Evolutionary conservation across 2,113 vertebrate species (phyloP).

Genomic region (Xenopus tropicalis): DNA sequence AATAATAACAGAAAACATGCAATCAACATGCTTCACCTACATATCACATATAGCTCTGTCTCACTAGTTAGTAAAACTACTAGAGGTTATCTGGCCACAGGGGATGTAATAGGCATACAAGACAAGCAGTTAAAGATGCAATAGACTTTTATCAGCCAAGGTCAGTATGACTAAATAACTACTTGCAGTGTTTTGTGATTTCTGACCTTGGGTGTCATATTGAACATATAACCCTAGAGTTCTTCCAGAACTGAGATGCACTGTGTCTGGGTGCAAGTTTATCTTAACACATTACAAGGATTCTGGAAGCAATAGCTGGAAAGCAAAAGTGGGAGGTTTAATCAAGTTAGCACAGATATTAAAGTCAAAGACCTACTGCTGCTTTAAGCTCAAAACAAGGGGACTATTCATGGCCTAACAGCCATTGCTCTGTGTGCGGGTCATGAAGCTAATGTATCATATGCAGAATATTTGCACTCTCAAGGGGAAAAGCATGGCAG

Average conservation of each 20-base stretch:
- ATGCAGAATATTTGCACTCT: conserved; percentile 58
- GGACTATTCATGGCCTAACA: conserved; percentile 62
- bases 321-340: conserved; percentile 40
- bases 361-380: conserved; percentile 53
- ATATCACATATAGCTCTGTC: no score
- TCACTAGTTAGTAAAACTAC: no score
- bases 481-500: conserved; percentile 45
- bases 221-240: not conserved
- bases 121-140: no score
- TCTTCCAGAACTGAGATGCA: not conserved
- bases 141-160: no score
- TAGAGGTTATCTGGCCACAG: no score
- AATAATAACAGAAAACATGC: no score
- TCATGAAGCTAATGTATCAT: conserved; percentile 58
- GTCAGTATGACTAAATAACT: no score
- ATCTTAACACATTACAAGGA: not conserved
- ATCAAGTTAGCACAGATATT: conserved; percentile 55
- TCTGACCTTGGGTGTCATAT: no score
- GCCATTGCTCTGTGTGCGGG: conserved; percentile 61
- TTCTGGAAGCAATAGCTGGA: not conserved
- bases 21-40: no score
- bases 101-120: no score
- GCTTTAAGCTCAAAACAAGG: conserved; percentile 60
- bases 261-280: not conserved
- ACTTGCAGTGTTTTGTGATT: no score